A percentile compares a stretch with the other conserved stretches of the same genome.
These are phyloP conservation scores for Zoanthus sansibaricus DNA, from an alignment of 92 coral and sea anemone species.

Conservation along the genomic window DNA sequence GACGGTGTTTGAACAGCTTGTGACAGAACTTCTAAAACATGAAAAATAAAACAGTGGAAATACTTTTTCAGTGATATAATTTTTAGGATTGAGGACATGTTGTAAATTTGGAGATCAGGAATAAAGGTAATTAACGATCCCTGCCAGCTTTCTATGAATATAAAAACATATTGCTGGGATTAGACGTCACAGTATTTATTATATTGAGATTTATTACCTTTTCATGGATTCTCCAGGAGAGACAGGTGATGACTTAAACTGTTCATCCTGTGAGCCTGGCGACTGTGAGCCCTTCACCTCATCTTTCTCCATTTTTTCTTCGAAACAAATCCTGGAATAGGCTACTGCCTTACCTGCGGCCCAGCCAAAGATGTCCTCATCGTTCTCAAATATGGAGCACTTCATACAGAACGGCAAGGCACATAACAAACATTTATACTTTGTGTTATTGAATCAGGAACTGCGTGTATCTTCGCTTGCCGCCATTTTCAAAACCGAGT, in stretches of 20 bases:
- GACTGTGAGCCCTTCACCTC: slow-evolving; percentile 18
- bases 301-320: slow-evolving; percentile 36
- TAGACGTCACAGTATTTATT: slow-evolving; percentile 14
- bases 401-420: slow-evolving; percentile 26
- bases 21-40: neutral
- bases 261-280: slow-evolving; percentile 13
- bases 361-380: slow-evolving; percentile 30
- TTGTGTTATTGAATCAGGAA: slow-evolving; percentile 19
- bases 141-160: slow-evolving; percentile 9
- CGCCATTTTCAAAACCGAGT: slow-evolving; percentile 32
- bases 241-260: slow-evolving; percentile 24
- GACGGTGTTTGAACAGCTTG: neutral
- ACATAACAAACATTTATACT: slow-evolving; percentile 23
- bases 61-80: neutral
- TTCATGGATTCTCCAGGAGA: slow-evolving; percentile 29
- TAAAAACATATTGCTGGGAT: slow-evolving; percentile 7
- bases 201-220: slow-evolving; percentile 26
- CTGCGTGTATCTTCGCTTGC: slow-evolving; percentile 19
- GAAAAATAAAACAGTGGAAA: neutral
- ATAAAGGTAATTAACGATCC: slow-evolving; percentile 20
- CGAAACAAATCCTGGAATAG: slow-evolving; percentile 19
- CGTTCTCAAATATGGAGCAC: slow-evolving; percentile 13
- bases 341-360: slow-evolving; percentile 36
- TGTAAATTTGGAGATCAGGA: neutral
- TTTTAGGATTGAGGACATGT: slow-evolving; percentile 6